A percentile compares a stretch with the other conserved stretches of the same genome.
phyloP scores from a whole-genome alignment of 2,113 vertebrate genomes.

The Holacanthus passer region DNA sequence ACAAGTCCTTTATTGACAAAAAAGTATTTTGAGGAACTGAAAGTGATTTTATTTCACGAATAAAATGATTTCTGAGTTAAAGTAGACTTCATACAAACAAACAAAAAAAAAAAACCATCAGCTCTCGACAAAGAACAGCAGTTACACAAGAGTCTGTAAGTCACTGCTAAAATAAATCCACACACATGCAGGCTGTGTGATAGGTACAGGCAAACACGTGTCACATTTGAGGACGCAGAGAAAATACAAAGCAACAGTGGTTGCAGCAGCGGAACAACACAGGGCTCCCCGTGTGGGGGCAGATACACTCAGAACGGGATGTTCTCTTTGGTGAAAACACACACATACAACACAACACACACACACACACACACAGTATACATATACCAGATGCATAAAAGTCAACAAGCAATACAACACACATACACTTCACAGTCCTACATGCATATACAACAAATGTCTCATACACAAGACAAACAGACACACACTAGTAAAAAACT shows the following conservation, averaged over 20 bases:
- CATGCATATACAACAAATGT: not conserved
- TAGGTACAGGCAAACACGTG: not conserved
- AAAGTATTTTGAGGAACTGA: not conserved
- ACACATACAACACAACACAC: not conserved
- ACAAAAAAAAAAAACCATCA: not conserved
- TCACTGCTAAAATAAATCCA: not conserved
- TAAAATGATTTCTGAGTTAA: not conserved
- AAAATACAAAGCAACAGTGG: constrained; percentile 38
- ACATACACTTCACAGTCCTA: not conserved
- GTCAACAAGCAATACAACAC: not conserved
- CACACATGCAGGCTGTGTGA: not conserved
- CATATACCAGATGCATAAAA: not conserved
- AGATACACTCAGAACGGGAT: constrained; percentile 67
- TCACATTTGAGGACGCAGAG: constrained; percentile 52
- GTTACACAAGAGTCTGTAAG: not conserved
- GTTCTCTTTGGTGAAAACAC: constrained; percentile 56
- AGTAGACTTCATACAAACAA: not conserved
- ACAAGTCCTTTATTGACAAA: not conserved
- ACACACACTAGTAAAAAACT: not conserved
- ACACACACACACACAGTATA: not conserved
- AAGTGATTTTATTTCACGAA: not conserved
- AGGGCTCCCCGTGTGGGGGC: constrained; percentile 67
- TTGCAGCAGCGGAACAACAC: constrained; percentile 58
- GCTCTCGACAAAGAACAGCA: not conserved
- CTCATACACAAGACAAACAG: not conserved